These are phyloP conservation scores for Harpalus rubripes DNA, from an alignment of 2,888 invertebrate species.

Conservation along the genomic window DNA sequence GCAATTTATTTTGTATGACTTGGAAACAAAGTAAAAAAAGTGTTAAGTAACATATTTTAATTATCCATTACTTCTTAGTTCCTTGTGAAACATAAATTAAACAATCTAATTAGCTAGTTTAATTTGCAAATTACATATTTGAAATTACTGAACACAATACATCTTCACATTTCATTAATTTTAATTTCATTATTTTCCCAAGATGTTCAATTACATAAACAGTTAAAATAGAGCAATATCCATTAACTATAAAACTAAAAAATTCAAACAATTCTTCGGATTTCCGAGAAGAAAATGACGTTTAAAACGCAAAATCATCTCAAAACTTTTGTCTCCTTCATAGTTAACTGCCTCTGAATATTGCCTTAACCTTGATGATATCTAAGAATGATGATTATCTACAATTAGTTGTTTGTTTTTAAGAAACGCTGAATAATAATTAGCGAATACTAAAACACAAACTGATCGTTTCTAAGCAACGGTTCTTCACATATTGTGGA, in stretches of 20 bases:
- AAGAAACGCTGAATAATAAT: constrained; percentile 38
- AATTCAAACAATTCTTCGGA: not conserved
- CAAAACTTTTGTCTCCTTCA: constrained; percentile 38
- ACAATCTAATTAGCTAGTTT: constrained; percentile 25
- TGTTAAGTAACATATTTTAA: constrained; percentile 20
- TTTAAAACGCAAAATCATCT: not conserved
- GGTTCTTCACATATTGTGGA: constrained; percentile 14
- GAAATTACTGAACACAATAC: constrained; percentile 14
- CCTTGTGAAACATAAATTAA: constrained; percentile 32
- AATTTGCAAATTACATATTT: constrained; percentile 31
- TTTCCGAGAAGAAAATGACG: not conserved
- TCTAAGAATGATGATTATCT: constrained; percentile 55
- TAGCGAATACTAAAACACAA: constrained; percentile 38
- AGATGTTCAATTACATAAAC: constrained; percentile 6
- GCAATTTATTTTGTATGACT: not conserved
- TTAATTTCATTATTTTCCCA: constrained; percentile 29
- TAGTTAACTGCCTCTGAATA: constrained; percentile 21
- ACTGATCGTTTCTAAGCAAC: constrained; percentile 19
- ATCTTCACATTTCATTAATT: constrained; percentile 40
- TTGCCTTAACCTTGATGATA: constrained; percentile 58
- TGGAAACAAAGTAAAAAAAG: not conserved
- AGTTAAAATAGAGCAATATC: constrained; percentile 4
- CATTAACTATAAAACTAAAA: too few relatives aligned
- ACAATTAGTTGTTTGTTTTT: constrained; percentile 52
- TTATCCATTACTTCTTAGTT: constrained; percentile 16